These are phyloP conservation scores for Himalopsyche phryganea DNA, from an alignment of 1,140 invertebrate species.

Conservation along the genomic window DNA sequence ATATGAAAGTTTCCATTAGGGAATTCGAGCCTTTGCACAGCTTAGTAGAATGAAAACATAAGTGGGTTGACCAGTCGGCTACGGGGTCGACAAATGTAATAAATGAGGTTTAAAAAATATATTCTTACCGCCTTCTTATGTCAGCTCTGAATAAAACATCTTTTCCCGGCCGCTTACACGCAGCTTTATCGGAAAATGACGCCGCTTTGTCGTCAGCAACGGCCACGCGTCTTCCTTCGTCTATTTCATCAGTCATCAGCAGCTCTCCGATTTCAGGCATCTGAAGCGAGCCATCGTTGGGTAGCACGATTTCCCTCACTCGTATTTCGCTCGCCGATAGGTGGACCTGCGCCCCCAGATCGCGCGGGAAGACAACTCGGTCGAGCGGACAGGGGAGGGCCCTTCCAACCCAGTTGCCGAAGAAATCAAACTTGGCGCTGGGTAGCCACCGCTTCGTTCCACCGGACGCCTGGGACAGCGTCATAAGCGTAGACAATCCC, in stretches of 20 bases:
- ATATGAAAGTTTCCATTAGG: too few species aligned
- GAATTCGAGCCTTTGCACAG: too few species aligned
- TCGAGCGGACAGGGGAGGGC: conserved; percentile 3
- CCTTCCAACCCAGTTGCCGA: background rate
- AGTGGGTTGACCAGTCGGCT: too few species aligned
- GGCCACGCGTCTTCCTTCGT: background rate
- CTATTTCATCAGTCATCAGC: background rate
- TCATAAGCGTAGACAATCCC: background rate
- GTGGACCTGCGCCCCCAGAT: background rate
- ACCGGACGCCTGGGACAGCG: background rate
- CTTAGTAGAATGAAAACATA: too few species aligned
- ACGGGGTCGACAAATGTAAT: too few species aligned
- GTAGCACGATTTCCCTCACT: background rate
- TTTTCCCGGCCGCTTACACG: too few species aligned
- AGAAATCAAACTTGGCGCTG: background rate
- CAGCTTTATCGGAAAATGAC: background rate
- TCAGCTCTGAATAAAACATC: too few species aligned
- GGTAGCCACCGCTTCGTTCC: conserved; percentile 2
- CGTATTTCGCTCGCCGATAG: background rate
- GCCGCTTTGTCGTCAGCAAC: background rate
- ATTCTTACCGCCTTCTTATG: too few species aligned
- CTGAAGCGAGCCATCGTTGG: background rate
- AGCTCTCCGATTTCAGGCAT: background rate
- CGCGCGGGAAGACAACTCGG: background rate
- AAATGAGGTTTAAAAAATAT: too few species aligned